These are phyloP conservation scores for Dermatemys mawii DNA, from an alignment of 2,113 vertebrate genomes.

Conservation along the genomic window DNA sequence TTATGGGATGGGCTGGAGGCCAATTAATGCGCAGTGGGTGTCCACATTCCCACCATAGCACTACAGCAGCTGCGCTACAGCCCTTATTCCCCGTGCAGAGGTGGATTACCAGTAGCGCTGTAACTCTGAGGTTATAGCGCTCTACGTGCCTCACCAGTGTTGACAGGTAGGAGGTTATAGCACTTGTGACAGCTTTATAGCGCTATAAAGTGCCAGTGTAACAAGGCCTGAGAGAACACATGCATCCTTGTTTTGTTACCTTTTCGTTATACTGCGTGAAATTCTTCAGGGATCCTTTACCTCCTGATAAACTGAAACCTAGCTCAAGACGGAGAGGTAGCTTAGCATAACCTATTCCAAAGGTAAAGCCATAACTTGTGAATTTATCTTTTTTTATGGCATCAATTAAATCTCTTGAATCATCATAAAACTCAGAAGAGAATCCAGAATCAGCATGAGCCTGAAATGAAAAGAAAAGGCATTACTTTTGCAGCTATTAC, in stretches of 20 bases:
- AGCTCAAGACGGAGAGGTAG: fast-evolving
- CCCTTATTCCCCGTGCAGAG: too few relatives aligned
- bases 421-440: slow-evolving; percentile 77
- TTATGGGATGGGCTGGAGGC: too few relatives aligned
- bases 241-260: slow-evolving; percentile 68
- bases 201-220: too few relatives aligned
- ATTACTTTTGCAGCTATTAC: slow-evolving; percentile 4
- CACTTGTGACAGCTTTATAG: too few relatives aligned
- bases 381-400: slow-evolving; percentile 68
- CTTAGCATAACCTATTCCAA: slow-evolving; percentile 13
- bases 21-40: too few relatives aligned
- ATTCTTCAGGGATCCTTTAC: slow-evolving; percentile 71
- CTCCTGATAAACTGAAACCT: slow-evolving; percentile 36
- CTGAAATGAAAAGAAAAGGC: slow-evolving; percentile 71
- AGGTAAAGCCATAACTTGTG: neutral
- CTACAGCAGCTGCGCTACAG: too few relatives aligned
- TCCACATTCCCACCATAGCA: too few relatives aligned
- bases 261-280: slow-evolving; percentile 77
- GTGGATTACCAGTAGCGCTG: too few relatives aligned
- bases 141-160: too few relatives aligned
- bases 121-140: too few relatives aligned
- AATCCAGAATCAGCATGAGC: slow-evolving; percentile 85
- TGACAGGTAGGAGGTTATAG: too few relatives aligned
- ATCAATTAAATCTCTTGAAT: slow-evolving; percentile 77
- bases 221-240: neutral